Percentiles rank a stretch among this genome's conserved stretches.
These are phyloP conservation scores for Scaptomyza graminum DNA, from an alignment of 1,140 invertebrate species.

Conservation along the genomic window DNA sequence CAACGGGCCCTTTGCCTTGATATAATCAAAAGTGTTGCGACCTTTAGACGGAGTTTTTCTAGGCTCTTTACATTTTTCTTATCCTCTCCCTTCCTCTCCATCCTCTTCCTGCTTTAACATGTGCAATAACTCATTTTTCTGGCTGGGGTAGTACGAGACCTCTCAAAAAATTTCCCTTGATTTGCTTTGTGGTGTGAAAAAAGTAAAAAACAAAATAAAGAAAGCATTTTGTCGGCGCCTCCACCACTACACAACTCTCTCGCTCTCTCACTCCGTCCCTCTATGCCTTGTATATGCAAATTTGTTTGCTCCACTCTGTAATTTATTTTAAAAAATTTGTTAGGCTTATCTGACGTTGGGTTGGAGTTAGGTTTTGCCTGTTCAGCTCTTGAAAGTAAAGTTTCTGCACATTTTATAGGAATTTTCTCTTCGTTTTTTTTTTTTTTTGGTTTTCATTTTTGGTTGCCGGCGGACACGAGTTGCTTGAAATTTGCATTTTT, in stretches of 20 bases:
- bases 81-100: constrained; percentile 4
- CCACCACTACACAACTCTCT: too few species aligned
- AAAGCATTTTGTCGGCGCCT: constrained; percentile 39
- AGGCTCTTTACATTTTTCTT: constrained; percentile 30
- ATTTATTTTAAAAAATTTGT: constrained; percentile 82
- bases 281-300: constrained; percentile 65
- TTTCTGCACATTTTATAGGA: constrained; percentile 48
- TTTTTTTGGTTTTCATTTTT: constrained; percentile 11
- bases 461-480: constrained; percentile 61
- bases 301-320: constrained; percentile 81
- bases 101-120: constrained; percentile 38
- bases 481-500: constrained; percentile 73
- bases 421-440: constrained; percentile 20
- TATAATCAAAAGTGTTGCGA: constrained; percentile 77
- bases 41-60: constrained; percentile 47
- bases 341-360: constrained; percentile 71
- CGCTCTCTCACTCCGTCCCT: background rate
- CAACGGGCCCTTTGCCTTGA: constrained; percentile 47
- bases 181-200: constrained; percentile 79
- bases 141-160: constrained; percentile 32
- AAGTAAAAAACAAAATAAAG: constrained; percentile 4
- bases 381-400: constrained; percentile 46
- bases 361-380: constrained; percentile 15
- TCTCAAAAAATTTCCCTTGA: constrained; percentile 75
- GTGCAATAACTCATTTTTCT: constrained; percentile 79